Evolutionary conservation across 2,797 vertebrate species (phyloP), one percentile per base, ranked within the genome.

Genomic region (Sebastes nivosus): DNA sequence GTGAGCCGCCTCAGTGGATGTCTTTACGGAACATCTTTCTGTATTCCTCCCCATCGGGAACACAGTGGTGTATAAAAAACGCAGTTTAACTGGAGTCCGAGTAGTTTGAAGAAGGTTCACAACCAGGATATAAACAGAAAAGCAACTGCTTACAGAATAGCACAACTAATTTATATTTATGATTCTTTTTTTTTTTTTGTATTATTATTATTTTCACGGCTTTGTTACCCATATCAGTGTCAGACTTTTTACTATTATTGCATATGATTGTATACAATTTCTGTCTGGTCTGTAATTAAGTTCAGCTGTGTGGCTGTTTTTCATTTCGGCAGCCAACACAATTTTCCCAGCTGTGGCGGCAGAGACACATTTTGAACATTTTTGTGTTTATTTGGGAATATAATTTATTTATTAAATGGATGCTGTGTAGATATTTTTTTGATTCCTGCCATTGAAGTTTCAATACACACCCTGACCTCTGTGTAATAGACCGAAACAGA

Each of bases 281-380:
- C 16, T 50, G 16, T 50, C 18, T n/a, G 46, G 18, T 42, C 70
- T 72, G 38, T 81, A 82, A 91, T 88, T 89, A 80, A 66, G 74
- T 91, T 90, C 59, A 68, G 65, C 61, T 42, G 18, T 67, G 25
- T 29, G 71, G 66, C 20, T 82, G 29, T 85, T 75, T 84, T 70
- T 78, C 64, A 73, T 80, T 82, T 70, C 5, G 30, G 32, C 38
- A 75, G 38, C 42, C 14, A 70, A 72, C 59, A 46, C 63, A 72
- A 46, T 77, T 83, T 84, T 68, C 64, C 72, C 24, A n/a, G 61
- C 54, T 65, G 64, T 4, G 5, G 57, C 7, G 5, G 7, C 58
- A 6, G 58, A 81, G 57, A 77, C 34, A 32, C 60, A 57, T 76
- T 87, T 72, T 71, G n/a, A 87, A 50, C 24, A 55, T 30, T 29